phyloP scores from a whole-genome alignment of 2,888 invertebrate genomes.

The Zaprionus bogoriensis region DNA sequence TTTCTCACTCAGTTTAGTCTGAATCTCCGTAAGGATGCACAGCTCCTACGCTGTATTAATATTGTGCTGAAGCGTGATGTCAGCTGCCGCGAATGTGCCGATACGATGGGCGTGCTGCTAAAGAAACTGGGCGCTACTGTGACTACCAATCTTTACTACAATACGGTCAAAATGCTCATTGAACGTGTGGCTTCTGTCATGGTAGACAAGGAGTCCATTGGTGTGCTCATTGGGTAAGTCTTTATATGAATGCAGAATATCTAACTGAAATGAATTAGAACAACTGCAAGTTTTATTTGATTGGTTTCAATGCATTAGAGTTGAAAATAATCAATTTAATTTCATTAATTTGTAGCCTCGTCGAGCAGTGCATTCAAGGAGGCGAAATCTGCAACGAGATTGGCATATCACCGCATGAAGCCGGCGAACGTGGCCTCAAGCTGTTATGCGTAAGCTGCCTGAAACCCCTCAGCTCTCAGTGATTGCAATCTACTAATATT shows the following conservation, averaged over 20 bases:
- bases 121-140: conserved; percentile 97
- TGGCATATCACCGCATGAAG: conserved; percentile 91
- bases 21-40: conserved; percentile 89
- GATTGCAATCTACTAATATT: not conserved
- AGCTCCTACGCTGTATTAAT: conserved; percentile 91
- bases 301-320: not conserved
- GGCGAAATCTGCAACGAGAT: conserved; percentile 88
- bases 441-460: conserved; percentile 87
- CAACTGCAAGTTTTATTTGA: too few species aligned
- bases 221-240: conserved; percentile 86
- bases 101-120: conserved; percentile 90
- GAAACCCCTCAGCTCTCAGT: not conserved
- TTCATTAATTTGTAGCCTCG: conserved; percentile 66
- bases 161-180: conserved; percentile 96
- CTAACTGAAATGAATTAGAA: too few species aligned
- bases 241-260: not conserved
- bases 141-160: conserved; percentile 97
- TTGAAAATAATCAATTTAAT: not conserved
- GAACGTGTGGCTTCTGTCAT: conserved; percentile 98
- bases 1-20: conserved; percentile 92
- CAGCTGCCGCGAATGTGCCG: conserved; percentile 97
- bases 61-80: conserved; percentile 94
- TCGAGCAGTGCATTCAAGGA: conserved; percentile 89
- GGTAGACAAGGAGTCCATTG: conserved; percentile 95
- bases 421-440: conserved; percentile 94